Percentiles rank a stretch among this genome's conserved stretches.
These are phyloP conservation scores for Circaetus gallicus DNA, from an alignment of 2,113 vertebrate genomes.

Conservation along the genomic window DNA sequence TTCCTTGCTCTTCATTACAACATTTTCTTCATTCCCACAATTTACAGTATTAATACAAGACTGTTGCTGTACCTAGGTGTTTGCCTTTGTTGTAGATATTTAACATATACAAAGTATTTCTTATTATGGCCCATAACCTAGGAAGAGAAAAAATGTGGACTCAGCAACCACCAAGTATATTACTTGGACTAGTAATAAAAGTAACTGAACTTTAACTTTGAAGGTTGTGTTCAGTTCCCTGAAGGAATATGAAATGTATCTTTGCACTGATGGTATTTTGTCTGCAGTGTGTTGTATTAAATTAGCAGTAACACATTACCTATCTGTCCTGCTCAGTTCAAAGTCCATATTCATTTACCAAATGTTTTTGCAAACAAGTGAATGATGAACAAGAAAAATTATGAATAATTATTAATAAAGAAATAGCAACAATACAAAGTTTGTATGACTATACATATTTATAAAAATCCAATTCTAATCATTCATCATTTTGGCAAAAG, in stretches of 20 bases:
- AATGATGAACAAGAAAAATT: neutral
- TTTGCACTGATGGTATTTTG: constrained; percentile 16
- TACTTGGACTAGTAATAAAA: constrained; percentile 29
- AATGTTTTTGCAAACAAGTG: neutral
- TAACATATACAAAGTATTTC: neutral
- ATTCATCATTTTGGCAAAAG: neutral
- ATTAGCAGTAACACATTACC: constrained; percentile 25
- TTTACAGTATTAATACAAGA: neutral
- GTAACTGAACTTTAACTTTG: neutral
- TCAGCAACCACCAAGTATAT: neutral
- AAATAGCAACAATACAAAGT: neutral
- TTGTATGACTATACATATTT: neutral
- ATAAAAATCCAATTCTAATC: neutral
- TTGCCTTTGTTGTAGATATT: neutral
- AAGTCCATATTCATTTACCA: neutral
- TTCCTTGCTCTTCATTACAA: neutral
- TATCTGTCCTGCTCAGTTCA: neutral
- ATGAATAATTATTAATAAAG: neutral
- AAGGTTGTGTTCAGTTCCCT: constrained; percentile 15
- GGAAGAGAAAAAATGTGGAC: neutral
- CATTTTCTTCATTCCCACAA: neutral
- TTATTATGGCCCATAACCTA: neutral
- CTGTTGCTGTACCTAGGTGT: neutral
- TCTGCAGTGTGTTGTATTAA: constrained; percentile 5
- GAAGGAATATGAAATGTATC: constrained; percentile 14